Evolutionary conservation across 64 coral and sea anemone species (phyloP).

Genomic region (Porites lutea): DNA sequence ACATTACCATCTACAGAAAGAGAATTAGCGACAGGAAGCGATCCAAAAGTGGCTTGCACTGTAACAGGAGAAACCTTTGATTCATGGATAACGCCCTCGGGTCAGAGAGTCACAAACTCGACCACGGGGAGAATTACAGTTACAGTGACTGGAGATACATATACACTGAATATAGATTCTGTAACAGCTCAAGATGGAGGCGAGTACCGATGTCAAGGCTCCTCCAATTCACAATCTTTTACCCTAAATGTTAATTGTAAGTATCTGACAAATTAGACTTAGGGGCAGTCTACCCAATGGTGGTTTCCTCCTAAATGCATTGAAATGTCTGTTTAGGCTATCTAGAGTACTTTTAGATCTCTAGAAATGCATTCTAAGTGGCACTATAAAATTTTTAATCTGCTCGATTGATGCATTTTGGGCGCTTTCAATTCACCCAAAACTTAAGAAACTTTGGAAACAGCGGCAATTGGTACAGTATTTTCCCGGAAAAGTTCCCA

Average conservation of each 20-base stretch:
- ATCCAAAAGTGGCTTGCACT: background rate
- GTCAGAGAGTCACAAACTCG: background rate
- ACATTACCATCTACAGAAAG: background rate
- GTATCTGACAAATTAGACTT: background rate
- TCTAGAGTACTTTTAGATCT: too few relatives aligned
- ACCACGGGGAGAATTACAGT: background rate
- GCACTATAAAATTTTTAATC: too few relatives aligned
- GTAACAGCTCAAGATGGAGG: background rate
- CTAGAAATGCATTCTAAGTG: too few relatives aligned
- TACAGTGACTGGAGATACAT: background rate
- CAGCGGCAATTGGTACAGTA: too few relatives aligned
- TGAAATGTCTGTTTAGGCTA: too few relatives aligned
- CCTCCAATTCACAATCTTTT: background rate
- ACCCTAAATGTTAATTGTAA: conserved; percentile 12
- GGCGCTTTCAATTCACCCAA: too few relatives aligned
- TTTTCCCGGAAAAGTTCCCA: too few relatives aligned
- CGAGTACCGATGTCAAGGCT: background rate
- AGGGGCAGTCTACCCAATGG: too few relatives aligned
- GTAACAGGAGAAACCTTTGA: background rate
- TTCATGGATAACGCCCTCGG: conserved; percentile 6
- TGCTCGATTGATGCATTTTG: too few relatives aligned
- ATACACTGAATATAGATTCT: background rate
- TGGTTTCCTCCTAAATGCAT: too few relatives aligned
- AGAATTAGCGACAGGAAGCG: background rate
- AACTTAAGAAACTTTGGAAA: too few relatives aligned